Conservation (phyloP, 2,113 vertebrate species). For the Silurus glanis region DNA sequence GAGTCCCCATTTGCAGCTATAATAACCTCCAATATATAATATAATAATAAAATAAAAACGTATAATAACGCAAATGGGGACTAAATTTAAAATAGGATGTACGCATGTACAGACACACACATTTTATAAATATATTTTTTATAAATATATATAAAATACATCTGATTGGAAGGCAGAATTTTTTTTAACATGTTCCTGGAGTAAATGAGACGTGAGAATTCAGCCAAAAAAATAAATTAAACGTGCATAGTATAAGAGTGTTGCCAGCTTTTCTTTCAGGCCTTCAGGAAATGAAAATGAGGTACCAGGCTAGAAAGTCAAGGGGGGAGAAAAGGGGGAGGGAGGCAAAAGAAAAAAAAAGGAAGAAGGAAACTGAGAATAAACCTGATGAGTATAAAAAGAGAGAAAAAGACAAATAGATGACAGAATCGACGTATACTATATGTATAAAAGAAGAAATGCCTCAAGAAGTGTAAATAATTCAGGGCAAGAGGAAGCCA, state of each 20-base stretch:
- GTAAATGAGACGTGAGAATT: neutral
- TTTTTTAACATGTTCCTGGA: conserved; percentile 17
- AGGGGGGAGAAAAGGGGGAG: neutral
- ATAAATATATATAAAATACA: too few species aligned
- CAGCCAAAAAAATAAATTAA: conserved; percentile 29
- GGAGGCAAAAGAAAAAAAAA: neutral
- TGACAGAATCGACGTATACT: neutral
- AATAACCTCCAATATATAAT: too few species aligned
- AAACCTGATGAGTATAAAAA: conserved; percentile 65
- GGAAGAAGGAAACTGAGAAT: conserved; percentile 56
- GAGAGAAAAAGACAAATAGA: conserved; percentile 10
- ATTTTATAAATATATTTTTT: too few species aligned
- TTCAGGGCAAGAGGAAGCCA: neutral
- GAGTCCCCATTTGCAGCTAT: too few species aligned
- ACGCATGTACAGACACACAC: too few species aligned
- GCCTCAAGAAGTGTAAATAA: too few species aligned
- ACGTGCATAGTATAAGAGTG: conserved; percentile 24
- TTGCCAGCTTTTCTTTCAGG: conserved; percentile 40
- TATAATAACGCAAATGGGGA: too few species aligned
- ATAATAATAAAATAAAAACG: too few species aligned
- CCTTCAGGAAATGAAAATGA: conserved; percentile 59
- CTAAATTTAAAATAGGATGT: too few species aligned
- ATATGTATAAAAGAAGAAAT: neutral
- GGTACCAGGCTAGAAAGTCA: conserved; percentile 14
- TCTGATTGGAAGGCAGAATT: too few species aligned